Percentiles rank a stretch among this genome's conserved stretches.
Conservation (phyloP, 1,140 invertebrate species). For the Magallana angulata region DNA sequence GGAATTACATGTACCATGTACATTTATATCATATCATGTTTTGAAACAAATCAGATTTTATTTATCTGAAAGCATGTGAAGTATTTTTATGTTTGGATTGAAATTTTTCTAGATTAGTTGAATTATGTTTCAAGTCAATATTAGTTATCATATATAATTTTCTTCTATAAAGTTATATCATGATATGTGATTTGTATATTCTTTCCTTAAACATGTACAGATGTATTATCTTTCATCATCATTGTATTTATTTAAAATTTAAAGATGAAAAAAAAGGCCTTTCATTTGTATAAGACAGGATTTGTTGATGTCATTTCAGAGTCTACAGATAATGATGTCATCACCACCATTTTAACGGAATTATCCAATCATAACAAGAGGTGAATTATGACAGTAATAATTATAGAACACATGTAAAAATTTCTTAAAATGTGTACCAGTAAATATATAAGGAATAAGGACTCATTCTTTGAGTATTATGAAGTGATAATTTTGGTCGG, state of each 20-base stretch:
- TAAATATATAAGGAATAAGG: no score
- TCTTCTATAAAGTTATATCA: no score
- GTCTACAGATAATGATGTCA: constrained; percentile 62
- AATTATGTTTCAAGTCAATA: no score
- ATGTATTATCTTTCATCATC: not conserved
- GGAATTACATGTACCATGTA: not conserved
- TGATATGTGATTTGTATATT: no score
- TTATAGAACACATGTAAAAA: no score
- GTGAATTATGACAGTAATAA: constrained; percentile 53
- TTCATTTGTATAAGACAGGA: not conserved
- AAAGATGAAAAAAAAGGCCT: not conserved
- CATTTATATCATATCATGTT: not conserved
- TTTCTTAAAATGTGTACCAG: no score
- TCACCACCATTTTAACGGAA: constrained; percentile 74
- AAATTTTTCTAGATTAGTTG: no score
- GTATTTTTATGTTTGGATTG: no score
- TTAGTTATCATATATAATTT: no score
- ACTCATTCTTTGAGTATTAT: no score
- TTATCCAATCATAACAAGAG: constrained; percentile 77
- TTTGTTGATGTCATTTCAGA: constrained; percentile 43
- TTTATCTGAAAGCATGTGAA: not conserved
- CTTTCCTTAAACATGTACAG: not conserved
- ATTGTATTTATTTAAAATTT: not conserved
- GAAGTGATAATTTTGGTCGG: no score
- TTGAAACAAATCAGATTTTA: not conserved